Evolutionary conservation across 1,140 invertebrate genomes (phyloP).

Genomic region (Heliothis subflexa): DNA sequence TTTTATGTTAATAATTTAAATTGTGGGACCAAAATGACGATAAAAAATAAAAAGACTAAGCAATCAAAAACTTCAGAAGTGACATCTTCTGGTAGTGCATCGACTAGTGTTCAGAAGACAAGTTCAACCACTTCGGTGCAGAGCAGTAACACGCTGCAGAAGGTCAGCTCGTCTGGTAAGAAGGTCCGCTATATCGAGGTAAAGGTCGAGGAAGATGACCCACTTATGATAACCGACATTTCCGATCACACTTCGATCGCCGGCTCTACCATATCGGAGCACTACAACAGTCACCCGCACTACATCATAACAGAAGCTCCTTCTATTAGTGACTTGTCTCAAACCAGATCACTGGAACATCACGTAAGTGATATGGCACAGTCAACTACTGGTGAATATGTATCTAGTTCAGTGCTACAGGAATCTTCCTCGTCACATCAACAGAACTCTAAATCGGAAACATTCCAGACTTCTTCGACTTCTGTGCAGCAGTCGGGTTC

Average conservation of each 20-base stretch:
- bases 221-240: slow-evolving; percentile 85
- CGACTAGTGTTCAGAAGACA: slow-evolving; percentile 80
- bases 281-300: slow-evolving; percentile 84
- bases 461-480: slow-evolving; percentile 76
- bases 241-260: slow-evolving; percentile 82
- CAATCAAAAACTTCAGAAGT: slow-evolving; percentile 77
- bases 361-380: slow-evolving; percentile 82
- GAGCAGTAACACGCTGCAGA: slow-evolving; percentile 79
- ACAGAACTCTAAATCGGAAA: slow-evolving; percentile 79
- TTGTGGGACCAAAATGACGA: slow-evolving; percentile 82
- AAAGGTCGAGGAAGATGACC: slow-evolving; percentile 85
- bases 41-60: slow-evolving; percentile 86
- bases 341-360: slow-evolving; percentile 72
- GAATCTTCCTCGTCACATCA: slow-evolving; percentile 79
- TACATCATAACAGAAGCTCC: slow-evolving; percentile 86
- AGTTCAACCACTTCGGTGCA: slow-evolving; percentile 77
- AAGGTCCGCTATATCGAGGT: slow-evolving; percentile 85
- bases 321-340: slow-evolving; percentile 79
- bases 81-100: slow-evolving; percentile 76
- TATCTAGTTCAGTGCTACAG: slow-evolving; percentile 74
- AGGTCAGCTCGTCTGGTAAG: slow-evolving; percentile 83
- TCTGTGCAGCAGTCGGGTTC: slow-evolving; percentile 79
- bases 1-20: slow-evolving; percentile 58
- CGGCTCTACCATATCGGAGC: slow-evolving; percentile 83
- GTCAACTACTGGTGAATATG: slow-evolving; percentile 78